phyloP scores from a whole-genome alignment of 1,140 invertebrate species.

The Apis mellifera region DNA sequence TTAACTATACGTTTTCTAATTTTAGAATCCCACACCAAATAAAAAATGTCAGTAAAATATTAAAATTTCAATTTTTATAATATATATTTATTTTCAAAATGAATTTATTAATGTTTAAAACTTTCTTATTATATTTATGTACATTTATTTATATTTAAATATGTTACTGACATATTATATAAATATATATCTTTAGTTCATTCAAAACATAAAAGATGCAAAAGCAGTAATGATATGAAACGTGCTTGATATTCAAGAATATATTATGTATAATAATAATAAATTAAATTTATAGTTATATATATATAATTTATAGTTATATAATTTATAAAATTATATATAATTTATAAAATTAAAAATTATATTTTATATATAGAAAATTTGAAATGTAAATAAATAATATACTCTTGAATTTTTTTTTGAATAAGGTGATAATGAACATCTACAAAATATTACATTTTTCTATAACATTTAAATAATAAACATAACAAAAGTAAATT shows the following conservation, averaged over 20 bases:
- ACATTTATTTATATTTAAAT: background rate
- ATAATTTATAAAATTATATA: background rate
- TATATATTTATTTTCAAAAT: background rate
- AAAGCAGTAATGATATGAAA: slow-evolving; percentile 66
- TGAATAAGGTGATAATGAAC: slow-evolving; percentile 27
- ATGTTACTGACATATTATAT: slow-evolving; percentile 38
- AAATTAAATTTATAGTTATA: background rate
- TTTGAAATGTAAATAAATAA: background rate
- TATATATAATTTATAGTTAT: too few relatives aligned
- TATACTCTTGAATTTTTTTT: slow-evolving; percentile 30
- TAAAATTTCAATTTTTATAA: background rate
- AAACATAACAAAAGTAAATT: slow-evolving; percentile 2
- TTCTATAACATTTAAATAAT: background rate
- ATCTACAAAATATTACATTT: slow-evolving; percentile 34
- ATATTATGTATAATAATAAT: slow-evolving; percentile 38
- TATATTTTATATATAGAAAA: background rate
- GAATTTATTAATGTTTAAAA: background rate
- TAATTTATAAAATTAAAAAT: background rate
- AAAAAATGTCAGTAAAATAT: slow-evolving; percentile 49
- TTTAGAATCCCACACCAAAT: slow-evolving; percentile 7
- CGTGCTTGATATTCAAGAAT: slow-evolving; percentile 48
- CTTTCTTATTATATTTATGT: background rate
- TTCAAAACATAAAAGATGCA: slow-evolving; percentile 59
- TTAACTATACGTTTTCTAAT: slow-evolving; percentile 39
- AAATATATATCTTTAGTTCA: slow-evolving; percentile 36